Base-by-base conservation (phyloP, 1,140 invertebrate species). In the Lordiphosa clarofinis region DNA sequence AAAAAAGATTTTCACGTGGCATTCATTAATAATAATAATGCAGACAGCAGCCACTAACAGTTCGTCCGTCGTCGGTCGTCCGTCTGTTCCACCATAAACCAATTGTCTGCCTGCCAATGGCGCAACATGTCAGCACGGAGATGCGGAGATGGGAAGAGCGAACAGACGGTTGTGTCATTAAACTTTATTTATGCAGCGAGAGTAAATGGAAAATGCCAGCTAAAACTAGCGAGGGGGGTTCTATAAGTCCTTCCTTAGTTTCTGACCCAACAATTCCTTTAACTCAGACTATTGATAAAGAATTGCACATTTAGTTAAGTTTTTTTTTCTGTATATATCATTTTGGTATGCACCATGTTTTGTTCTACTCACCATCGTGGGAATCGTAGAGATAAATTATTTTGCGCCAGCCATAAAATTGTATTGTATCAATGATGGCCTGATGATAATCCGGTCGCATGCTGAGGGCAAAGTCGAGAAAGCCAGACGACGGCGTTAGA, bases 361-460 rank as follows among this genome's bases (percentile, higher is more conserved):
- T 43, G 21, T 3, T 21, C 21, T 86, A 93, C 94, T 94, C 91
- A 98, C 97, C 97, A 89, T 98, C 96, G 87, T 98, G 95, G 4
- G 96, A 97, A 90, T 98, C 96, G 89, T 98, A 98, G 56, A 99
- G 91, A 90, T 97, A 99, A 87, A 98, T 96, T 76, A 99, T 95
- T 87, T 94, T 94, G 68, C 93, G 93, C 97, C 97, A 99, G 40
- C 94, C 93, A 88, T 98, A 98, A 89, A 96, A 94, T 62, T 93
- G 91, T 66, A 98, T 96, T 15, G 96, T 95, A 90, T 98, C 97
- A 68, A 98, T 94, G 78, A 99, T 95, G 36, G 97, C 97, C 73
- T 94, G 93, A 89, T 98, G 96, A 90, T 98, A 98, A 90, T 97
- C 95, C n/a, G 97, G 97, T 44, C 96, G 91, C 94, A 99, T 95